Base-by-base conservation (phyloP, 2,888 invertebrate genomes). In the Notodonta dromedarius region DNA sequence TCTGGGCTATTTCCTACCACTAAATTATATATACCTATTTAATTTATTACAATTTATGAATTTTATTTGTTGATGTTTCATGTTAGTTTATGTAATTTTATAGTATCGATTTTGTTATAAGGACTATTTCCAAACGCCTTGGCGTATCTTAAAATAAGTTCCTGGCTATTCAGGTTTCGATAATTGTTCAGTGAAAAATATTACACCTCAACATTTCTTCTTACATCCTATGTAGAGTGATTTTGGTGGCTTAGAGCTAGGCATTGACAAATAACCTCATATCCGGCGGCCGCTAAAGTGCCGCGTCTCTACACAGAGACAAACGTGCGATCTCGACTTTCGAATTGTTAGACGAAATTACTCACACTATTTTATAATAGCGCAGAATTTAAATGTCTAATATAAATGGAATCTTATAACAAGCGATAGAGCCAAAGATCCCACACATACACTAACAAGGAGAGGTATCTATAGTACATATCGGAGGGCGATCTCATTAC, bases 181-280 rank as follows among this genome's bases (percentile, higher is more conserved):
- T 35, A 35, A 7, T 35, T 7, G 4, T 11, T 42, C 42, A 42
- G 4, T 42, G 42, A 4, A 11, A 42, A 42, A 42, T 42, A 42
- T 42, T 46, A 46, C 46, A 46, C 4, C 13, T 0, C 13, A 24
- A 24, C 24, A 24, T 24, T 24, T 24, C 24, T 24, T n/a, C 46
- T 6, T 46, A 50, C 7, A 50, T 12, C 12, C 35, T 51, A 51
- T 48, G 48, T 39, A 44, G n/a, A 48, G 39, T 16, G 61, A 52
- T 60, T 58, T 59, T 60, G 40, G 60, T 54, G 57, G 60, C 60
- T 65, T 64, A 67, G 73, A 75, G 73, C 65, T 64, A 64, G 71
- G 78, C 73, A 79, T 80, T 78, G 78, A 77, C 79, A 83, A 83
- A 84, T 83, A 82, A 80, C 79, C 82, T 84, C 83, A 83, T 82